Base-by-base conservation (phyloP, 2,797 vertebrate species). In the Novumbra hubbsi region DNA sequence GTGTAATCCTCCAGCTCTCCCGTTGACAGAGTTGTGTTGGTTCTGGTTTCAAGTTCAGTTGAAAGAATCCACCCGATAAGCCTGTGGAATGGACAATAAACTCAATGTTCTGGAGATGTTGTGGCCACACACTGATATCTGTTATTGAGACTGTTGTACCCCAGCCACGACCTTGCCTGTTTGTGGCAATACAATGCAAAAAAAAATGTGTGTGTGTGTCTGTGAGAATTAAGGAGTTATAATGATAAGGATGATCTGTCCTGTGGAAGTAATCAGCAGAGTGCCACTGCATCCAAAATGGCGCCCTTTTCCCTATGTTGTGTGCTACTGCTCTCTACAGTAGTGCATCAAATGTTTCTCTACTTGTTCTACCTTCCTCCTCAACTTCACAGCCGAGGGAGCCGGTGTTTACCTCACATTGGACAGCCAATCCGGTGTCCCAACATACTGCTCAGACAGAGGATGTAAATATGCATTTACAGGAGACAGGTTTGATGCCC, bases 41-140 rank as follows among this genome's bases (percentile, higher is more conserved):
- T 60, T 60, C 21, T 60, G n/a, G 21, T 60, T 24, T 24, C 11
- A 24, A 17, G 11, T 60, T 60, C 24, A 24, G 55, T 24, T 60
- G 55, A 60, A 21, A 60, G 21, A 24, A 27, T 60, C 55, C 24
- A 12, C 12, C n/a, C 55, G 21, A 24, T 57, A 57, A 38, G 70
- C 55, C 11, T 62, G 70, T 70, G 49, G 41, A 45, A 45, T 45
- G 41, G 41, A 45, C 62, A 64, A 64, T 45, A 45, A 45, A 45
- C 41, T 11, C 12, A 14, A 45, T 14, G 41, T 45, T 45, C 41
- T 45, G 41, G 41, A 14, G 41, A 11, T 45, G 41, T 45, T 45
- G 41, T 45, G 41, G 41, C 9, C 41, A 14, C 41, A 45, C 41
- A 45, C 9, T 12, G 41, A 45, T 45, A 45, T 45, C 41, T 45